These are phyloP conservation scores for Morphnarchus princeps DNA, from an alignment of 2,113 vertebrate species.

Conservation along the genomic window DNA sequence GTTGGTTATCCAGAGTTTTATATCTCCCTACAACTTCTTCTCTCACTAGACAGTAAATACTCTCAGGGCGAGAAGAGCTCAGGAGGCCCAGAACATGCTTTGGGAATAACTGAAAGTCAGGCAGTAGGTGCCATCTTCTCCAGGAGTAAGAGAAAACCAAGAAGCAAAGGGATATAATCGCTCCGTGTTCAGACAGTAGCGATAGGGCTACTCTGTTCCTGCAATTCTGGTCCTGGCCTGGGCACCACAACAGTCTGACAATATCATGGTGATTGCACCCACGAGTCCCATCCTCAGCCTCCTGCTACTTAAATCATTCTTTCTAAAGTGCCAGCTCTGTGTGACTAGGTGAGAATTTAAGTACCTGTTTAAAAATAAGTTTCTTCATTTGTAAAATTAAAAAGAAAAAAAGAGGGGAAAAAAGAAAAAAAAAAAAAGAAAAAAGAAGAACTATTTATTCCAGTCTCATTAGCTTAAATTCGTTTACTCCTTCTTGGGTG, in stretches of 20 bases:
- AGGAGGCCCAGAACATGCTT: background rate
- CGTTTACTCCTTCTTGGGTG: background rate
- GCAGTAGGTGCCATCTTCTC: background rate
- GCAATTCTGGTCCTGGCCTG: background rate
- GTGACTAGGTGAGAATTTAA: background rate
- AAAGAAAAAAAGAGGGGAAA: background rate
- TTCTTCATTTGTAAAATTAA: background rate
- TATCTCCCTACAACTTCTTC: background rate
- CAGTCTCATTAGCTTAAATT: background rate
- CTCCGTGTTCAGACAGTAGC: background rate
- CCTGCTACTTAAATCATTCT: background rate
- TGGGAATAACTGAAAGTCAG: background rate
- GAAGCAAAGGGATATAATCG: background rate
- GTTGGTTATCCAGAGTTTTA: background rate
- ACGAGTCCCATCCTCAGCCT: background rate
- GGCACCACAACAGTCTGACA: background rate
- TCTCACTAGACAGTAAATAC: background rate
- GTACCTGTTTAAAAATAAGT: background rate
- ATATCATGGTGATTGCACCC: background rate
- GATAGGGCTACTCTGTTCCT: background rate
- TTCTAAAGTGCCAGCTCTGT: background rate
- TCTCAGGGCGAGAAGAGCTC: background rate
- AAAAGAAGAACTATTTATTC: background rate
- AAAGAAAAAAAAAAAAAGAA: background rate
- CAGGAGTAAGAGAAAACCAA: background rate